Base-by-base conservation (phyloP, 2,797 vertebrate genomes). In the Scleropages formosus region DNA sequence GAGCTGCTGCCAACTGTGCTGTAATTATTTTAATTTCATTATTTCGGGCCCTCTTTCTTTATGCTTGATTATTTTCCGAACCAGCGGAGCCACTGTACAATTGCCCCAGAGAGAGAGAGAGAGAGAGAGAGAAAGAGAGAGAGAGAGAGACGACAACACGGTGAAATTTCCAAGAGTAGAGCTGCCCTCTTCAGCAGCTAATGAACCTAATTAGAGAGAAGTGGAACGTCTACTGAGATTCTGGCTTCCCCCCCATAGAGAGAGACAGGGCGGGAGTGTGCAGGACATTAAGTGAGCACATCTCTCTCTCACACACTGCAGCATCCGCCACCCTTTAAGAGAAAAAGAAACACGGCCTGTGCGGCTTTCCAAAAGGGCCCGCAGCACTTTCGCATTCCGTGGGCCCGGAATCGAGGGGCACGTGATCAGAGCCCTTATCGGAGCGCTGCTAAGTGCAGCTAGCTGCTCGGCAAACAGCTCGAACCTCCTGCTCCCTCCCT, bases 11-110 rank as follows among this genome's bases (percentile, higher is more conserved):
- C 91, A 88, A 90, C 87, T 89, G 85, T 82, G 83, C 82, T 15
- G 62, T 86, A 90, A 91, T 90, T 86, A 86, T 77, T 87, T 87
- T 90, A 90, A 91, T 91, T 89, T 76, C 85, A 89, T 92, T 89
- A 90, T 86, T 86, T 86, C 85, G 82, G 82, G 80, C 82, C 79
- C 83, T 78, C 71, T 73, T 73, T 71, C 62, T 77, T 77, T 82
- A 77, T 60, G 69, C 76, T 39, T 77, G 53, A 70, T 61, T 75
- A 44, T 31, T 65, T 39, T 39, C 72, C 0, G 61, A 16, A 49
- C 24, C 39, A 20, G 56, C 46, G 58, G 63, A 27, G 15, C 49
- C 16, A 4, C 49, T 44, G 24, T 26, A 4, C 44, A 46, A 46
- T 3, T 11, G n/a, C 65, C 44, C 15, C 27, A 44, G 12, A 4